phyloP scores from a whole-genome alignment of 2,797 vertebrate genomes.

The Enteromius paludinosus region DNA sequence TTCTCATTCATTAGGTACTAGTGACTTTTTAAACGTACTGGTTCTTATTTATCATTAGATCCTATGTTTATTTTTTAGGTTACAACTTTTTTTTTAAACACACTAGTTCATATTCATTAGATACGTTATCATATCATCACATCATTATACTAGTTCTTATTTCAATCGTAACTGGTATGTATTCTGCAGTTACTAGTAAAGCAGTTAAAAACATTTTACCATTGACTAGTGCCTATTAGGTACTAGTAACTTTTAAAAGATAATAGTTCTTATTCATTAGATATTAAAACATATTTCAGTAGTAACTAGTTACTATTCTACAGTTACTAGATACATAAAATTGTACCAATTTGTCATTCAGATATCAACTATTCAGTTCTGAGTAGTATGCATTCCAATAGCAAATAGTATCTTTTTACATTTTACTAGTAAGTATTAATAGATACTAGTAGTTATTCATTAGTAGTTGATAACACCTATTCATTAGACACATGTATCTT shows the following conservation, averaged over 20 bases:
- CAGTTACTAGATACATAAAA: neutral
- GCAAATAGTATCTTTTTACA: neutral
- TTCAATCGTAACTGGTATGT: neutral
- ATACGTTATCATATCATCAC: too few relatives aligned
- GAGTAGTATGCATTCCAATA: neutral
- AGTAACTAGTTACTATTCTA: neutral
- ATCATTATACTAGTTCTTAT: too few relatives aligned
- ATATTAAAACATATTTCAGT: neutral
- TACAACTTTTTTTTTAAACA: too few relatives aligned
- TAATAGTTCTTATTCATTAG: neutral
- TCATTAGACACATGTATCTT: neutral
- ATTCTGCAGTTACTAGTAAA: neutral
- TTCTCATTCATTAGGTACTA: too few relatives aligned
- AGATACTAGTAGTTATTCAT: neutral
- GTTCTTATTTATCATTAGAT: too few relatives aligned
- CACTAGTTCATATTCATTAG: too few relatives aligned
- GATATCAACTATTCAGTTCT: neutral
- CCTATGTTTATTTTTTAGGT: too few relatives aligned
- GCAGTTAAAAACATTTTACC: neutral
- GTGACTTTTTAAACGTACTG: too few relatives aligned
- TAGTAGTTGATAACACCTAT: neutral
- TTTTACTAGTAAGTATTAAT: neutral
- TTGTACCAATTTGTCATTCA: neutral
- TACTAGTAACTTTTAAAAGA: neutral
- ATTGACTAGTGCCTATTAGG: neutral